A percentile compares a stretch with the other conserved stretches of the same genome.
These are phyloP conservation scores for Centrocercus urophasianus DNA, from an alignment of 2,113 vertebrate species.

Conservation along the genomic window DNA sequence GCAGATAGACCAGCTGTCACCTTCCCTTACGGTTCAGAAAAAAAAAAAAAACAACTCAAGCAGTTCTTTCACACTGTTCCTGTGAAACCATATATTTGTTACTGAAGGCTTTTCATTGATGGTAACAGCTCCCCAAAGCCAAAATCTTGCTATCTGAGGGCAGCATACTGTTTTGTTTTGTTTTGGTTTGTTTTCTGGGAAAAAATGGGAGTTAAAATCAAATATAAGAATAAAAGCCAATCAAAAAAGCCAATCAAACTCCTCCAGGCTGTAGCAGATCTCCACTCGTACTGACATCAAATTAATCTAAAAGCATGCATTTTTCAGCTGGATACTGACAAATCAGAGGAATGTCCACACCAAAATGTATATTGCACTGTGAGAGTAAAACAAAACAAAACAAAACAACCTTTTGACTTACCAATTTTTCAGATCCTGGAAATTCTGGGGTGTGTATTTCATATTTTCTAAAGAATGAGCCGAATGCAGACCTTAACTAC, in stretches of 20 bases:
- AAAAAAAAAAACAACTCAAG: conserved; percentile 13
- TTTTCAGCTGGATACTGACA: not conserved
- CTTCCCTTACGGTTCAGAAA: conserved; percentile 11
- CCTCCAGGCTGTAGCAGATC: not conserved
- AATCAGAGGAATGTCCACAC: not conserved
- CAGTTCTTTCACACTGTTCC: not conserved
- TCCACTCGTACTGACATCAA: not conserved
- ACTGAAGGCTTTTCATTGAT: not conserved
- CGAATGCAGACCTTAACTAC: not conserved
- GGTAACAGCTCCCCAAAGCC: not conserved
- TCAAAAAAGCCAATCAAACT: not conserved
- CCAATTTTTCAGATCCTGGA: not conserved
- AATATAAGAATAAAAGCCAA: not conserved
- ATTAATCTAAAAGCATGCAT: conserved; percentile 20
- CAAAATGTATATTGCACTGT: not conserved
- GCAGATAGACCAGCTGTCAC: not conserved
- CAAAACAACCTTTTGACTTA: not conserved
- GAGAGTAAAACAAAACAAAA: not conserved
- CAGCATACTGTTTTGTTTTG: too few species aligned
- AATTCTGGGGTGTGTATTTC: not conserved
- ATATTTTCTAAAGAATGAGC: not conserved
- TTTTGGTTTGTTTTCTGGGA: not conserved
- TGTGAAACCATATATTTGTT: not conserved
- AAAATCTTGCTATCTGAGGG: not conserved
- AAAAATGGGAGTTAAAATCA: not conserved